These are phyloP conservation scores for Phoeniculus purpureus DNA, from an alignment of 2,797 vertebrate species.

Conservation along the genomic window DNA sequence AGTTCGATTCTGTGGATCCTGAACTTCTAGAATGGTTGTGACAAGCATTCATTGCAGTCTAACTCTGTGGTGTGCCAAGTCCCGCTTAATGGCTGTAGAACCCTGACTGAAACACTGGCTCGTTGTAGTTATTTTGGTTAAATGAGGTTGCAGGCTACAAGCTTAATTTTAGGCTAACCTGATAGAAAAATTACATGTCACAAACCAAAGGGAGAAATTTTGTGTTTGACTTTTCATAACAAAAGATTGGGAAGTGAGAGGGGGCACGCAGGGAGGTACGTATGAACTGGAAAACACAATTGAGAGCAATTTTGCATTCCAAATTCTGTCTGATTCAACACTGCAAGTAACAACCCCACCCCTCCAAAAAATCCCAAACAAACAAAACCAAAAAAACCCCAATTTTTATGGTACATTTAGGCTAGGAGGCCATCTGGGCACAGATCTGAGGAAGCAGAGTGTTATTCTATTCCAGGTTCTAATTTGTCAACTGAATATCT, in stretches of 20 bases:
- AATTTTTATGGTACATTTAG: neutral
- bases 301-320: neutral
- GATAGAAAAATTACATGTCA: slow-evolving; percentile 19
- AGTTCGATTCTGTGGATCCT: neutral
- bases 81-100: neutral
- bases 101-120: neutral
- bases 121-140: slow-evolving; percentile 25
- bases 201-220: neutral
- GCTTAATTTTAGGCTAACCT: slow-evolving; percentile 39
- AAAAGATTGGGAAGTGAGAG: neutral
- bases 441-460: neutral
- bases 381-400: neutral
- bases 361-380: neutral
- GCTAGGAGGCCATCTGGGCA: neutral
- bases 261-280: neutral
- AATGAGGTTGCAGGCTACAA: slow-evolving; percentile 24
- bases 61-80: neutral
- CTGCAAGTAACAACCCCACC: neutral
- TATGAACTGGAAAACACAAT: neutral
- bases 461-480: neutral
- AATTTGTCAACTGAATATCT: neutral
- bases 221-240: neutral
- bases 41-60: neutral
- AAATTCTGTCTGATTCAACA: neutral
- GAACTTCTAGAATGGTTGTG: neutral